A percentile compares a stretch with the other conserved stretches of the same genome.
These are phyloP conservation scores for Tachina grossa DNA, from an alignment of 2,888 invertebrate species.

Conservation along the genomic window DNA sequence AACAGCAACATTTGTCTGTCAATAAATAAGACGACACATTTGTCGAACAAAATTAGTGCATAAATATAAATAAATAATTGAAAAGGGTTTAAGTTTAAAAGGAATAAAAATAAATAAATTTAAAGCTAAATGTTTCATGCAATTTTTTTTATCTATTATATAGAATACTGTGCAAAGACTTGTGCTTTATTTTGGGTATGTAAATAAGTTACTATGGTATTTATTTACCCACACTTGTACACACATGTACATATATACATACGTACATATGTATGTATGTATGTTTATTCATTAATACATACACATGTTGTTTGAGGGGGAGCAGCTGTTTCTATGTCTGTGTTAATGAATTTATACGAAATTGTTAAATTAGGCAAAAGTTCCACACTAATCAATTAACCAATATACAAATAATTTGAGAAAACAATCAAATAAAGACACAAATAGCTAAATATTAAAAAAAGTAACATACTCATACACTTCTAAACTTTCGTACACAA, in stretches of 20 bases:
- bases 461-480: neutral
- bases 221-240: too few relatives aligned
- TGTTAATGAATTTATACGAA: constrained; percentile 59
- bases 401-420: constrained; percentile 63
- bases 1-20: too few relatives aligned
- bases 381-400: constrained; percentile 66
- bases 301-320: too few relatives aligned
- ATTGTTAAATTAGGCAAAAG: constrained; percentile 66
- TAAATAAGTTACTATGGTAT: too few relatives aligned
- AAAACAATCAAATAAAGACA: constrained; percentile 64
- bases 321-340: constrained; percentile 4
- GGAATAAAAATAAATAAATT: neutral
- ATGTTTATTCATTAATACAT: neutral
- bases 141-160: neutral
- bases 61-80: too few relatives aligned
- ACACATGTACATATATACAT: too few relatives aligned
- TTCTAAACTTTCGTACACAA: neutral
- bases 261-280: neutral
- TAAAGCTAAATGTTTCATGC: neutral
- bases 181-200: constrained; percentile 10
- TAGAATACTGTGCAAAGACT: neutral
- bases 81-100: too few relatives aligned
- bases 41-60: too few relatives aligned
- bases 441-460: constrained; percentile 37
- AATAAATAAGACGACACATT: too few relatives aligned